phyloP scores from a whole-genome alignment of 2,797 vertebrate species.

The Mallotus villosus region DNA sequence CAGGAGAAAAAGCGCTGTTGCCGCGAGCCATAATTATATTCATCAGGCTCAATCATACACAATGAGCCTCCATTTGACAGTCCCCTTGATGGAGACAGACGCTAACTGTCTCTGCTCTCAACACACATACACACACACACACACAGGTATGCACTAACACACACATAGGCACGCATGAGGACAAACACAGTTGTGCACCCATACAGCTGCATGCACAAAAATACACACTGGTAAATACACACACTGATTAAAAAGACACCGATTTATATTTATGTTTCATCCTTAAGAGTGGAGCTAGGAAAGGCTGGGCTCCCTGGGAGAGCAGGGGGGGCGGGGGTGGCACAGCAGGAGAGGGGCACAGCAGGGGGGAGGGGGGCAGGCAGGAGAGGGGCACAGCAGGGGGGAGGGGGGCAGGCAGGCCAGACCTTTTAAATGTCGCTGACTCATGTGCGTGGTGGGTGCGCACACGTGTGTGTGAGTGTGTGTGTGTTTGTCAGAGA shows the following conservation, averaged over 20 bases:
- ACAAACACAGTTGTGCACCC: neutral
- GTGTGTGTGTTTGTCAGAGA: neutral
- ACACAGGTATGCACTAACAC: neutral
- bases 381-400: neutral
- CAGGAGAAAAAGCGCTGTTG: constrained; percentile 31
- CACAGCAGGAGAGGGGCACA: neutral
- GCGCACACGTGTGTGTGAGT: neutral
- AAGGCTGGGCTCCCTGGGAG: neutral
- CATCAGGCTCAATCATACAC: constrained; percentile 55
- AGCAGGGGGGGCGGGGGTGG: neutral
- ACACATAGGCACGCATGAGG: neutral
- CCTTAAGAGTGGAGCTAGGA: neutral
- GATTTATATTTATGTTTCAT: neutral
- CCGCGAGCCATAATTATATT: constrained; percentile 41
- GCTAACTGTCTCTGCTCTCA: constrained; percentile 3
- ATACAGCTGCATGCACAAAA: neutral
- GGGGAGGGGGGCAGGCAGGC: neutral
- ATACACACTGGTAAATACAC: neutral
- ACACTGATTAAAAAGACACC: neutral
- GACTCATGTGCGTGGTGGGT: constrained; percentile 1
- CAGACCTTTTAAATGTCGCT: constrained; percentile 32
- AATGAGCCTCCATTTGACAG: constrained; percentile 47
- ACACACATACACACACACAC: neutral
- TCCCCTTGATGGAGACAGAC: constrained; percentile 35
- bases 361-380: neutral